Conservation (phyloP, 1,140 invertebrate genomes). For the Drosophila ironensis region DNA sequence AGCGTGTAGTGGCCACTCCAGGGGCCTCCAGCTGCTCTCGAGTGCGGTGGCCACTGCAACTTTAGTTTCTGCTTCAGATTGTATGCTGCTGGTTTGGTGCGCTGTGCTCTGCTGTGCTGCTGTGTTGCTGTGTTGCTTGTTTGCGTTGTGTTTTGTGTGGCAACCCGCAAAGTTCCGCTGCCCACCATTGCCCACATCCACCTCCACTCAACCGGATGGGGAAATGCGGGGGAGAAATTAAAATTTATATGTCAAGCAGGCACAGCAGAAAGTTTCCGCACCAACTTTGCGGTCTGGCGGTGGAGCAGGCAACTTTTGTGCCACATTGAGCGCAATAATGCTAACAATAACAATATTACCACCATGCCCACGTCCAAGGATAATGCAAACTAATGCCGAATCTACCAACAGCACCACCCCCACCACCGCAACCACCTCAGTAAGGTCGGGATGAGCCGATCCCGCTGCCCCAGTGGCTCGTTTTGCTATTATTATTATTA, state of each 20-base stretch:
- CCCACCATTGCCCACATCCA: too few species aligned
- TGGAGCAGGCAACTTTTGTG: conserved; percentile 46
- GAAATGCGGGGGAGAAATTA: conserved; percentile 38
- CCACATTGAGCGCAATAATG: conserved; percentile 68
- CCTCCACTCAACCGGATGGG: conserved; percentile 7
- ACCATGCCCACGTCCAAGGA: conserved; percentile 24
- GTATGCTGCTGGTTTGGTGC: too few species aligned
- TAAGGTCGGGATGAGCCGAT: conserved; percentile 24
- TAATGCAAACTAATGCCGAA: conserved; percentile 69
- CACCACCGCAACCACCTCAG: conserved; percentile 19
- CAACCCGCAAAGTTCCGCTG: conserved; percentile 39
- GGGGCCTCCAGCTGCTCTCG: conserved; percentile 24
- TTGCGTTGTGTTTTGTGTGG: conserved; percentile 30
- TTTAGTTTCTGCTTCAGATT: conserved; percentile 37
- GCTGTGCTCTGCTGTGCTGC: too few species aligned
- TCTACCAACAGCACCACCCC: conserved; percentile 36
- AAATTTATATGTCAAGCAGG: conserved; percentile 71
- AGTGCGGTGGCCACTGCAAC: conserved; percentile 42
- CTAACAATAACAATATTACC: conserved; percentile 66
- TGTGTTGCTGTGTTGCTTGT: conserved; percentile 14
- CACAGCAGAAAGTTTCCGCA: conserved; percentile 50
- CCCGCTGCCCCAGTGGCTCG: conserved; percentile 11
- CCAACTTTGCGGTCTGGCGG: conserved; percentile 50
- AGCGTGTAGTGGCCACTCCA: conserved; percentile 34
- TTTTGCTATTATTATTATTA: conserved; percentile 34